Conservation (phyloP, 1,140 invertebrate species). For the Bombus ignitus region DNA sequence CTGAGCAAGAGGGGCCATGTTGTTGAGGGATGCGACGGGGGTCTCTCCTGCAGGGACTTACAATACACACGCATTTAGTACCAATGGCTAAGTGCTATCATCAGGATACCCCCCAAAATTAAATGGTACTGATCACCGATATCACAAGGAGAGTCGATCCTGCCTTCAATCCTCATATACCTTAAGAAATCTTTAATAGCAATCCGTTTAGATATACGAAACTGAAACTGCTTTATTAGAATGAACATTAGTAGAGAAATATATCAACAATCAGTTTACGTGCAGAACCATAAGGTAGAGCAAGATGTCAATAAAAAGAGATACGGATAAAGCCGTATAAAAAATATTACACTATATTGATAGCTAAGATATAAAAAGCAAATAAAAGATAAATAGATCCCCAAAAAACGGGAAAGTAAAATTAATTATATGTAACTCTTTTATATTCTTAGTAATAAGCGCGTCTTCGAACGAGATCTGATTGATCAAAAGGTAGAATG, state of each 20-base stretch:
- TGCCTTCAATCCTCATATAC: conserved; percentile 59
- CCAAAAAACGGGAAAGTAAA: background rate
- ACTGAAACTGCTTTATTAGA: conserved; percentile 48
- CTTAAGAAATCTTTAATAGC: conserved; percentile 62
- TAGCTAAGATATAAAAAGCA: background rate
- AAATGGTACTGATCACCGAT: conserved; percentile 60
- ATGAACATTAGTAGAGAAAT: conserved; percentile 38
- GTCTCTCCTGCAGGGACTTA: conserved; percentile 84
- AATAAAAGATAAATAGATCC: background rate
- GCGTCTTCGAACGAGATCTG: background rate
- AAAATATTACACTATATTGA: conserved; percentile 4
- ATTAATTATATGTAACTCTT: background rate
- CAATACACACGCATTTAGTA: conserved; percentile 84
- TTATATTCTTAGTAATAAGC: background rate
- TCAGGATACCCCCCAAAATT: conserved; percentile 62
- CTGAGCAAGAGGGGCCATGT: conserved; percentile 87
- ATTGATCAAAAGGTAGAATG: background rate
- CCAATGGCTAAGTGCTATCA: conserved; percentile 77
- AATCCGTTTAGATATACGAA: conserved; percentile 48
- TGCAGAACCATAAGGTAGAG: background rate
- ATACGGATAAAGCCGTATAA: background rate
- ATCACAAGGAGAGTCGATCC: conserved; percentile 50
- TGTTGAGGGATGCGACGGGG: conserved; percentile 86
- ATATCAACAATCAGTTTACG: conserved; percentile 21
- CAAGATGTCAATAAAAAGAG: conserved; percentile 17